Conservation (phyloP, 2,113 vertebrate genomes). For the Leucopternis melanops region DNA sequence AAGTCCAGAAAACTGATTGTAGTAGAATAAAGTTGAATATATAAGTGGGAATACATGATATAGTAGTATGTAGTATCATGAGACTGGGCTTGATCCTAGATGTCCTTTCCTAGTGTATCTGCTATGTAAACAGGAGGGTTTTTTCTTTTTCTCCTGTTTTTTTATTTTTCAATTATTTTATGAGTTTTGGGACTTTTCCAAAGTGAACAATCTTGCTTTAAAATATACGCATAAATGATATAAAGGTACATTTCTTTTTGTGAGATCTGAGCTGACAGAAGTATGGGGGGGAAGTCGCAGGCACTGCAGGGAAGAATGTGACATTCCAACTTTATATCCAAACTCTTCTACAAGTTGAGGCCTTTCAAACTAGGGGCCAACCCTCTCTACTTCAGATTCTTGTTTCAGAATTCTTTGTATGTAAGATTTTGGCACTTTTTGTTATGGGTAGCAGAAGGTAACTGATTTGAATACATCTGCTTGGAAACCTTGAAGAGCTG, state of each 20-base stretch:
- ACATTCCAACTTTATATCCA: not conserved
- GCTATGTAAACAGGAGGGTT: not conserved
- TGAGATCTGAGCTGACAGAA: not conserved
- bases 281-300: accelerated
- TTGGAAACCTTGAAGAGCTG: too few relatives aligned
- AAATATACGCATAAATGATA: not conserved
- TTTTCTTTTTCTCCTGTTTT: not conserved
- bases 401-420: not conserved
- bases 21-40: not conserved
- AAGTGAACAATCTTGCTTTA: not conserved
- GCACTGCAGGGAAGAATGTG: not conserved
- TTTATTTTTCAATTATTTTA: not conserved
- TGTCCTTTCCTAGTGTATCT: not conserved
- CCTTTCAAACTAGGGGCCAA: not conserved
- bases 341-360: not conserved
- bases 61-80: not conserved
- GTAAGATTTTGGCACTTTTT: not conserved
- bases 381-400: not conserved
- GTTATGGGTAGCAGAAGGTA: too few relatives aligned
- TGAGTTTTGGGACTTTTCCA: not conserved
- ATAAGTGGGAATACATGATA: not conserved
- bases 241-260: not conserved
- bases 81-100: not conserved
- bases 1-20: not conserved
- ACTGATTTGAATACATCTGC: too few relatives aligned